These are phyloP conservation scores for Microtus richardsoni DNA, from an alignment of 2,113 vertebrate species.

Conservation along the genomic window DNA sequence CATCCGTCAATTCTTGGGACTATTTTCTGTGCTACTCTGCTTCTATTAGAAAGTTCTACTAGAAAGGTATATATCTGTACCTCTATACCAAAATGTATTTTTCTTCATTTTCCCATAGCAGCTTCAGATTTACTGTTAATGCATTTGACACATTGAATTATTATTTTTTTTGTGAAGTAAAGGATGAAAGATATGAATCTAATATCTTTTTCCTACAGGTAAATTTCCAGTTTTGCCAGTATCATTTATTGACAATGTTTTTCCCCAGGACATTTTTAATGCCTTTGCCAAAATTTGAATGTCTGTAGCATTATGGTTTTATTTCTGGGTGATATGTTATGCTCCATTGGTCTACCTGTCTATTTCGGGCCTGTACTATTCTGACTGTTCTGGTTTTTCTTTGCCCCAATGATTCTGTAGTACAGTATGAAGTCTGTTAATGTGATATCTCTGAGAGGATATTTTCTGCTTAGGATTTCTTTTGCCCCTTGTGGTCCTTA, in stretches of 20 bases:
- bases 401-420: neutral
- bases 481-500: neutral
- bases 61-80: neutral
- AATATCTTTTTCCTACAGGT: neutral
- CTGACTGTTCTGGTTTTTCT: neutral
- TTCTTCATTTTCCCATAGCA: neutral
- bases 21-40: neutral
- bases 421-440: neutral
- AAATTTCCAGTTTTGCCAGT: neutral
- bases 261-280: neutral
- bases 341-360: neutral
- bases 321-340: neutral
- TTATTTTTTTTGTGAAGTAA: too few relatives aligned
- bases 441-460: neutral
- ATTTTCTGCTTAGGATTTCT: neutral
- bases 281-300: neutral
- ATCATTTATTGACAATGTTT: neutral
- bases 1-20: neutral
- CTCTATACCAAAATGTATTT: neutral
- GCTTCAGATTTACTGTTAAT: neutral
- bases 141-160: neutral
- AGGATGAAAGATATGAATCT: neutral
- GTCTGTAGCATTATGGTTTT: neutral
- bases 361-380: neutral
- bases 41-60: neutral